These are phyloP conservation scores for Halcyon leucocephala DNA, from an alignment of 2,797 vertebrate species.

Conservation along the genomic window DNA sequence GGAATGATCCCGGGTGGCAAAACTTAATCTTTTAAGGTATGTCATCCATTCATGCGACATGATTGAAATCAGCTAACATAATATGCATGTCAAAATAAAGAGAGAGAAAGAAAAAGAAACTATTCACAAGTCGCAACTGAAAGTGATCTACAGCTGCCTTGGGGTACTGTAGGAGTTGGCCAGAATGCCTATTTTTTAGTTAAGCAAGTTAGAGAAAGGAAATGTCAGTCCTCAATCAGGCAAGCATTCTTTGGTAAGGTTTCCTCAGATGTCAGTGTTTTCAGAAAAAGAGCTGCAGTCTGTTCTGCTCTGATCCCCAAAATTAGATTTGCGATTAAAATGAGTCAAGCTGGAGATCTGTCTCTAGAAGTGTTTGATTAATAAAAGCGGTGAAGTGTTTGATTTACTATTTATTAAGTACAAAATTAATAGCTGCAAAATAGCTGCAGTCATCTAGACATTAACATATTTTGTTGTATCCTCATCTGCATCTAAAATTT, in stretches of 20 bases:
- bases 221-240: conserved; percentile 78
- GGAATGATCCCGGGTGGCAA: conserved; percentile 78
- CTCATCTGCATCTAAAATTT: conserved; percentile 34
- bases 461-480: conserved; percentile 79
- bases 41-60: conserved; percentile 72
- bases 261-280: conserved; percentile 77
- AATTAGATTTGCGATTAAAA: conserved; percentile 80
- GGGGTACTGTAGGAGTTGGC: conserved; percentile 67
- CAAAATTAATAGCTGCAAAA: conserved; percentile 81
- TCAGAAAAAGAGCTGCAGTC: conserved; percentile 64
- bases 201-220: conserved; percentile 78
- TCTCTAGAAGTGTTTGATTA: conserved; percentile 66
- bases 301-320: conserved; percentile 77
- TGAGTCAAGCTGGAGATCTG: conserved; percentile 56
- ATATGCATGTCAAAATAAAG: conserved; percentile 75
- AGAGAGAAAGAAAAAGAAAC: conserved; percentile 71
- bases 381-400: conserved; percentile 77
- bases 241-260: conserved; percentile 77
- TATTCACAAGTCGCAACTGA: conserved; percentile 67
- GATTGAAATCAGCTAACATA: conserved; percentile 77
- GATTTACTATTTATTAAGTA: conserved; percentile 81
- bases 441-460: conserved; percentile 80
- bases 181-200: conserved; percentile 71
- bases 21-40: conserved; percentile 81
- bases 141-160: conserved; percentile 73